Evolutionary conservation across 2,113 vertebrate species (phyloP).

Genomic region (Myrmophylax atrothorax): DNA sequence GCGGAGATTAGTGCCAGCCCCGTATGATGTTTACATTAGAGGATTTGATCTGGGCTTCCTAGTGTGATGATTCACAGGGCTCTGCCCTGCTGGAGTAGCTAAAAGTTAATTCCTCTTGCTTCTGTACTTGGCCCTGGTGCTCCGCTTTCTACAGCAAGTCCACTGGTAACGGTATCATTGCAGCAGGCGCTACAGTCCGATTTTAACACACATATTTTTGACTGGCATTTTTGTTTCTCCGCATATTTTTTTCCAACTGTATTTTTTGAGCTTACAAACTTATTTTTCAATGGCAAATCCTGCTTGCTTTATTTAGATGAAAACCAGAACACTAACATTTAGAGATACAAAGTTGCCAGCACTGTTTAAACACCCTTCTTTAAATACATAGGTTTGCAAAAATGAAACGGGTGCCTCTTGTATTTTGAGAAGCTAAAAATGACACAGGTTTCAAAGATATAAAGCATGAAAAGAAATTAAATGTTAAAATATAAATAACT

Average conservation of each 20-base stretch:
- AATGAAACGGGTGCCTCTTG: neutral
- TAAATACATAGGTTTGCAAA: constrained; percentile 26
- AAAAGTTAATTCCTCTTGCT: neutral
- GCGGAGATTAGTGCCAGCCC: neutral
- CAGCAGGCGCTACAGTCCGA: neutral
- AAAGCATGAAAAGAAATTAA: constrained; percentile 27
- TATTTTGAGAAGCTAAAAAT: constrained; percentile 37
- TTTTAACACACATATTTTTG: constrained; percentile 13
- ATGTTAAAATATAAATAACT: neutral
- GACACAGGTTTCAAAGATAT: constrained; percentile 1
- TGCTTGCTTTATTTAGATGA: constrained; percentile 32
- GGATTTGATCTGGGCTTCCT: constrained; percentile 36
- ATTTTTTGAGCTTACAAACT: neutral
- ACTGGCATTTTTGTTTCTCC: neutral
- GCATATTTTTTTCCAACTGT: neutral
- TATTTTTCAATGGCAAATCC: constrained; percentile 13
- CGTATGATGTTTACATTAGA: constrained; percentile 7
- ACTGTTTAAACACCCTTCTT: neutral
- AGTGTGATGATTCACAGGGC: constrained; percentile 58
- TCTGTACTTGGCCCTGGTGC: neutral
- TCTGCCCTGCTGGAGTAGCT: constrained; percentile 31
- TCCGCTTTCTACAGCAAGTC: neutral
- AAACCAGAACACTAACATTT: constrained; percentile 39
- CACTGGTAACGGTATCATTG: neutral
- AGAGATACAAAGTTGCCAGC: constrained; percentile 9